Base-by-base conservation (phyloP, 2,113 vertebrate species). In the Prionailurus viverrinus region DNA sequence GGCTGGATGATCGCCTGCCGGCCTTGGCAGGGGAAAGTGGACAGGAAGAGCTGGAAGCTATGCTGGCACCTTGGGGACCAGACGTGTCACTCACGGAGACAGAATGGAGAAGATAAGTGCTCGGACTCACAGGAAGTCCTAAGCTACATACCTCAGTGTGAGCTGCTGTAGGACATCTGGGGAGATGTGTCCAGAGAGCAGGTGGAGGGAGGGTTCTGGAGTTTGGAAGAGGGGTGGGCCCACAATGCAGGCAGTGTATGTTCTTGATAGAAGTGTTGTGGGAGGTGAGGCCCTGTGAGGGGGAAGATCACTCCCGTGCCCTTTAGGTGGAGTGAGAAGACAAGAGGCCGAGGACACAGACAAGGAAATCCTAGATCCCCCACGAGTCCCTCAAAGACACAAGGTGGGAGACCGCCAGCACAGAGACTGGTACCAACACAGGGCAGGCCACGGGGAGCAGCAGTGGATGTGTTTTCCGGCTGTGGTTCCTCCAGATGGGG, bases 401-500 rank as follows among this genome's bases (percentile, higher is more conserved):
- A 1, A 1, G 5, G 16, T 91, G 31, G 86, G 33, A 29, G 5
- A 23, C 39, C 27, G 16, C 4, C 6, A 36, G 63, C 48, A 25
- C 33, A 71, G 61, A 83, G 33, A 19, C 85, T 55, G 41, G 36
- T 10, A 18, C 41, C 74, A 31, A 18, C 74, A 27, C 27, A 66
- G 48, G 74, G 48, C 74, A 66, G 61, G 21, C 68, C 68, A 45
- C 51, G 39, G 48, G 55, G 33, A 19, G 1, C 61, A 15, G n/a
- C 76, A 63, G 66, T 6, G 55, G 69, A 15, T 19, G 58, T 73
- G 55, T 76, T 91, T 78, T 94, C 58, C 78, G 41, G 41, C 94
- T 66, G 39, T 16, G 51, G 71, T 66, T 76, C 76, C 82, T 89
- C 45, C 83, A 89, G 36, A 41, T 80, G 27, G 86, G 80, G 94